These are phyloP conservation scores for Crotalus helleri DNA, from an alignment of 2,113 vertebrate genomes.

Conservation along the genomic window DNA sequence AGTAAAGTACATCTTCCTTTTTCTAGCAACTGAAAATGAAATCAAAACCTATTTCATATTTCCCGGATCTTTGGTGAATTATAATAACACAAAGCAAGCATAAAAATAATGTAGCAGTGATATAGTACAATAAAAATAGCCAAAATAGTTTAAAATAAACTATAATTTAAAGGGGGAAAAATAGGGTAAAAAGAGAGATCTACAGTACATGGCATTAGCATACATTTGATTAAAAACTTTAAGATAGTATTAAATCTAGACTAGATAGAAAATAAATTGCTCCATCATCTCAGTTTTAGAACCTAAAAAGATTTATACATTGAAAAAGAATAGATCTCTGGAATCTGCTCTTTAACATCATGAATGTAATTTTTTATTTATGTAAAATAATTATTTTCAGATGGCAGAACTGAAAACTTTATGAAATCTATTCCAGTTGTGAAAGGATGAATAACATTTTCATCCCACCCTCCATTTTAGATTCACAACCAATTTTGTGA, in stretches of 20 bases:
- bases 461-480: not conserved
- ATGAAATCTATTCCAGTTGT: accelerated
- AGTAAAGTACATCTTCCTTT: not conserved
- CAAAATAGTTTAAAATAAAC: not conserved
- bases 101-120: not conserved
- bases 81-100: not conserved
- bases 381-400: not conserved
- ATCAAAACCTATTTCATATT: not conserved
- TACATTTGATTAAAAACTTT: not conserved
- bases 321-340: not conserved
- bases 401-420: too few species aligned
- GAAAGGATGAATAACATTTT: not conserved
- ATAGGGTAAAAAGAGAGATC: not conserved
- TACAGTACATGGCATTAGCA: not conserved
- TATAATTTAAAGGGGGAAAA: not conserved
- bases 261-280: not conserved
- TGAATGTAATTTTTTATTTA: not conserved
- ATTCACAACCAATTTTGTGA: not conserved
- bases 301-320: not conserved
- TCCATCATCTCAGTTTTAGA: not conserved
- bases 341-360: not conserved
- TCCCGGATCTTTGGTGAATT: not conserved
- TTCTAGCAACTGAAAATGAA: conserved; percentile 9
- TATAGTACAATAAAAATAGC: not conserved
- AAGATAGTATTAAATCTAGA: not conserved